Conservation (phyloP, 2,797 vertebrate genomes). For the Cyclura pinguis region DNA sequence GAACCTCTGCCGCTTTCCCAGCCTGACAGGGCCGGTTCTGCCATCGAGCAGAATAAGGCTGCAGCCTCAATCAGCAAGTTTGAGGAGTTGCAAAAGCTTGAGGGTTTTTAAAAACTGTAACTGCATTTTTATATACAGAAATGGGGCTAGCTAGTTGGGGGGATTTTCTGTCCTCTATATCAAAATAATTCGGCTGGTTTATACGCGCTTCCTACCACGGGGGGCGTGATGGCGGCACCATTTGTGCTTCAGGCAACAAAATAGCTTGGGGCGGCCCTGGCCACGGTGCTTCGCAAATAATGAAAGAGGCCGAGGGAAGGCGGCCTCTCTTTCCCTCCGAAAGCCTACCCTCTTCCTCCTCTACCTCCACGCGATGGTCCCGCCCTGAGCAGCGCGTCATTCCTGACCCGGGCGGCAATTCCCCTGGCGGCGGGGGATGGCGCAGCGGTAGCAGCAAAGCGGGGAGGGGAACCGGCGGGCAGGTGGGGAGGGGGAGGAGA, state of each 20-base stretch:
- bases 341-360: neutral
- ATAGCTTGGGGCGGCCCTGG: no score
- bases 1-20: no score
- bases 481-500: conserved; percentile 51
- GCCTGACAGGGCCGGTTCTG: no score
- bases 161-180: neutral
- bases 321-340: neutral
- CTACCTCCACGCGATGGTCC: neutral
- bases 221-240: no score
- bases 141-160: neutral
- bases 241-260: no score
- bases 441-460: conserved; percentile 46
- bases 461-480: conserved; percentile 55
- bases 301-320: rapidly evolving
- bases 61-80: no score
- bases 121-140: neutral
- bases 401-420: neutral
- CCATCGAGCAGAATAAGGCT: no score
- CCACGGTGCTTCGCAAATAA: no score
- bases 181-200: neutral
- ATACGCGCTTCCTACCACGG: no score
- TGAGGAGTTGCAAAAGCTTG: no score
- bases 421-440: neutral
- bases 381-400: neutral
- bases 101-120: no score